Conservation (phyloP, 1,140 invertebrate genomes). For the Saccostrea cuccullata region DNA sequence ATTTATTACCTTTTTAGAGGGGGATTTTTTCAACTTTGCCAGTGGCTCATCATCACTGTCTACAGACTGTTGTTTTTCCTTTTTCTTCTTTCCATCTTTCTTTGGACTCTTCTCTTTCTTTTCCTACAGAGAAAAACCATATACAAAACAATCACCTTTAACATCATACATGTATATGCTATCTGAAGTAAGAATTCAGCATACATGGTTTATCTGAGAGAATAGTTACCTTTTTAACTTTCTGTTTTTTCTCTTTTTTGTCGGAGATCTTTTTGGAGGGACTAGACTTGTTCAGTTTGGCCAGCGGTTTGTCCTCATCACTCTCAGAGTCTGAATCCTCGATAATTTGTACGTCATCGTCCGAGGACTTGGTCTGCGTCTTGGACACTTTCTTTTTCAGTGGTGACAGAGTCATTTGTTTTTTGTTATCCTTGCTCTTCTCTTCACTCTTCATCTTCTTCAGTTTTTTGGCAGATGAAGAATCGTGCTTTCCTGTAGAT, state of each 20-base stretch:
- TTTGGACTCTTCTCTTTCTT: slow-evolving; percentile 42
- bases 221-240: slow-evolving; percentile 19
- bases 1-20: slow-evolving; percentile 41
- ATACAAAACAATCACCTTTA: background rate
- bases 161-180: background rate
- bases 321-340: slow-evolving; percentile 34
- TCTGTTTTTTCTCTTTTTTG: slow-evolving; percentile 35
- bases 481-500: slow-evolving; percentile 46
- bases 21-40: slow-evolving; percentile 45
- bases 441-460: slow-evolving; percentile 60
- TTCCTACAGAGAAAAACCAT: background rate
- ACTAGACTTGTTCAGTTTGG: slow-evolving; percentile 34
- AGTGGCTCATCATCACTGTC: slow-evolving; percentile 49
- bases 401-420: slow-evolving; percentile 48
- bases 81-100: slow-evolving; percentile 44
- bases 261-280: background rate
- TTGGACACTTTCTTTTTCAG: slow-evolving; percentile 55
- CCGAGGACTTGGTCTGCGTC: background rate
- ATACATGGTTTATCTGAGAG: background rate
- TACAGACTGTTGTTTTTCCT: slow-evolving; percentile 28
- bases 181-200: background rate
- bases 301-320: slow-evolving; percentile 48
- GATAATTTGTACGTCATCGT: background rate
- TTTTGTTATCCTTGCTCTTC: slow-evolving; percentile 59
- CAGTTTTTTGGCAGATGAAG: slow-evolving; percentile 58